Evolutionary conservation across 2,113 vertebrate species (phyloP).

Genomic region (Danionella cerebrum): DNA sequence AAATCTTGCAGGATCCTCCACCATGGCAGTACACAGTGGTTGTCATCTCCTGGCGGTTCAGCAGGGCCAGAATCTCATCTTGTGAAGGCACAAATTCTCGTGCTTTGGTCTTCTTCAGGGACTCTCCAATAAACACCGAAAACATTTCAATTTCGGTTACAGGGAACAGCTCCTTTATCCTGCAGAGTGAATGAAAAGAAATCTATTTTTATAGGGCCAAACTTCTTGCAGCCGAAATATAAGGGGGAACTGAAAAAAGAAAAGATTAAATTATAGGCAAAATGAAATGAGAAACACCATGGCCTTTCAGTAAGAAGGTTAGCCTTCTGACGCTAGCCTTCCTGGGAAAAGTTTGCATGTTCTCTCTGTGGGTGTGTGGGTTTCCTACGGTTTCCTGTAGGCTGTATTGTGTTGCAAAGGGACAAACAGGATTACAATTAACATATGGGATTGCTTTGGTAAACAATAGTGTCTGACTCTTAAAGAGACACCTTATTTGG

Average conservation of each 20-base stretch:
- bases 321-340: too few species aligned
- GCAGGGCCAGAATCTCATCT: conserved; percentile 83
- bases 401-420: too few species aligned
- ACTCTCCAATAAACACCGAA: conserved; percentile 75
- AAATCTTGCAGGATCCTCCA: conserved; percentile 89
- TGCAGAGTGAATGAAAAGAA: conserved; percentile 34
- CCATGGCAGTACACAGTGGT: conserved; percentile 88
- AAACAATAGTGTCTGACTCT: too few species aligned
- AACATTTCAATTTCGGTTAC: conserved; percentile 80
- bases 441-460: too few species aligned
- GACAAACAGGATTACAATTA: too few species aligned
- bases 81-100: conserved; percentile 86
- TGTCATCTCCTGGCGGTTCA: conserved; percentile 83
- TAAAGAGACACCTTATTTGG: too few species aligned
- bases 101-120: conserved; percentile 81
- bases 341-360: too few species aligned
- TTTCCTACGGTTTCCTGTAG: too few species aligned
- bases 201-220: background rate
- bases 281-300: background rate
- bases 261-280: background rate
- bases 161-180: conserved; percentile 75
- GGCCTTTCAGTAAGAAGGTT: too few species aligned
- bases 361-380: too few species aligned
- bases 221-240: too few species aligned
- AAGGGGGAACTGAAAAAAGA: background rate